Base-by-base conservation (phyloP, 1,140 invertebrate species). In the Apolygus lucorum region DNA sequence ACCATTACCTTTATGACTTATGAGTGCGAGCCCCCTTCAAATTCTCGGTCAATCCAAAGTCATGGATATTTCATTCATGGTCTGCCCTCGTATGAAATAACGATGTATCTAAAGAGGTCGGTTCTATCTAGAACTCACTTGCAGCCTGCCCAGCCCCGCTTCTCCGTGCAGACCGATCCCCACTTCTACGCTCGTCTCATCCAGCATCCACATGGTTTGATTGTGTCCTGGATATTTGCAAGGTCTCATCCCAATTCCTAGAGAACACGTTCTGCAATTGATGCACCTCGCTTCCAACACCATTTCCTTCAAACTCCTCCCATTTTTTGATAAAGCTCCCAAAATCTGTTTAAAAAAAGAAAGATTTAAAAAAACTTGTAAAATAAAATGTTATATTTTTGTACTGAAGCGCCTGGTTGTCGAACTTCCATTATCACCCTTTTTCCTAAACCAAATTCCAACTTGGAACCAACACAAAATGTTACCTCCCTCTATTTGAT, bases 131-230 rank as follows among this genome's bases (percentile, higher is more conserved):
- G n/a, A 34, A 62, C 77, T 78, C 73, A 90, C 81, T 76, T 88
- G 86, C 25, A 85, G 80, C 75, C 86, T 85, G 71, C 84, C 82
- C 14, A 90, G 86, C 24, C 92, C 92, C n/a, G 89, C 87, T 80
- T 95, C 92, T 0, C 92, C 92, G 77, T 95, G 92, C 63, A 93
- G 83, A 65, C 92, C 92, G 25, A 92, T 82, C 0, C 92, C 92
- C 8, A 93, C 79, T 80, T 93, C 91, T 78, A 93, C 85, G 77
- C 90, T 85, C 75, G 88, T 86, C 0, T 78, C 66, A 8, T 79
- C 79, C 28, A 93, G 78, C 22, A 85, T 80, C 74, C 93, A 93
- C 67, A 89, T 80, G 0, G 84, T 83, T 0, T 78, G 78, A 77
- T 79, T 72, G 83, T 80, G 28, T 81, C 87, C 87, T 70, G 92